Evolutionary conservation across 1,140 invertebrate species (phyloP).

Genomic region (Bombus pyrosoma): DNA sequence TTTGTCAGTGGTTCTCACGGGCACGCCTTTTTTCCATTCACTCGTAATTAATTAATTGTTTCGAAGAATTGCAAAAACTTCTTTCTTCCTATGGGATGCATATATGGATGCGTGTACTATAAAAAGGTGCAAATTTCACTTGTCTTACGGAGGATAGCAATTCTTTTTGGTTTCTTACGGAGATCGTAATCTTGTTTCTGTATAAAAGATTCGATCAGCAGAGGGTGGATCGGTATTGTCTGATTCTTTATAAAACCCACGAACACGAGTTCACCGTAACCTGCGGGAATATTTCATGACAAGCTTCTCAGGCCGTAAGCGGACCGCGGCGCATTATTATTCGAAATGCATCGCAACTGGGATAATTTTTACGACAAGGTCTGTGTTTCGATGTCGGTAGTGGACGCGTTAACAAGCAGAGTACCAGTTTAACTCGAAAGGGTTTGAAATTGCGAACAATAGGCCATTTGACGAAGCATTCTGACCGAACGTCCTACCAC

Average conservation of each 20-base stretch:
- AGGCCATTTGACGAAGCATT: conserved; percentile 50
- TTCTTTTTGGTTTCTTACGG: rapidly evolving
- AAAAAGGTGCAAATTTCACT: neutral
- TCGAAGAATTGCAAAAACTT: neutral
- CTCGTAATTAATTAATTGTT: neutral
- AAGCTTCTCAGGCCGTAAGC: neutral
- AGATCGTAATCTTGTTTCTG: neutral
- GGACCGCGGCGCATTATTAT: neutral
- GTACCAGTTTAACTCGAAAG: conserved; percentile 5
- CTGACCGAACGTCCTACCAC: neutral
- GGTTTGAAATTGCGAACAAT: conserved; percentile 51
- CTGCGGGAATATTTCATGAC: neutral
- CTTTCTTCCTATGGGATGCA: neutral
- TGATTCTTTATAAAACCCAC: neutral
- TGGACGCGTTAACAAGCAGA: conserved; percentile 16
- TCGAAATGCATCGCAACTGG: neutral
- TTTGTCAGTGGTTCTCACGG: conserved; percentile 57
- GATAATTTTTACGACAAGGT: neutral
- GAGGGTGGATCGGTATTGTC: neutral
- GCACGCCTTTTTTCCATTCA: neutral
- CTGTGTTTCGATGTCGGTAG: neutral
- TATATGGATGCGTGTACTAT: neutral
- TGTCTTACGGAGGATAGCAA: neutral
- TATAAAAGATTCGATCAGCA: neutral
- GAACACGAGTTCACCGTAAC: neutral